Evolutionary conservation across 2,797 vertebrate species (phyloP), one percentile per base, ranked within the genome.

Genomic region (Tadarida brasiliensis): DNA sequence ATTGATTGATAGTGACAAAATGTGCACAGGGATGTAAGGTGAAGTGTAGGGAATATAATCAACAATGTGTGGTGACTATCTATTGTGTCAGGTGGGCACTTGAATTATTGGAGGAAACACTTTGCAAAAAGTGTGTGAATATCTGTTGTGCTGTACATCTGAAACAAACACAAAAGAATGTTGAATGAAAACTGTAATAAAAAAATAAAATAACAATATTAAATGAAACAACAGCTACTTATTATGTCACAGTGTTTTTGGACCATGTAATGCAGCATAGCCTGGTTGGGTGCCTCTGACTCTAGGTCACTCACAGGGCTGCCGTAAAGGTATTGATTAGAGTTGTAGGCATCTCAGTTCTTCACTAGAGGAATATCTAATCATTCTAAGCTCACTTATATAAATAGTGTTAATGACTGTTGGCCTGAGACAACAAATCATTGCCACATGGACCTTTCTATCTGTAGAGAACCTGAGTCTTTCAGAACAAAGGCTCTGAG

Each of bases 371-470:
- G 2, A 76, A 2, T 33, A 74, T 30, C 16, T 22, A 33, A 9
- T 61, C 7, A 70, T 92, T 82, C 47, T 70, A 39, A 82, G 22
- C 61, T 57, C 33, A 4, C 16, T 83, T n/a, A 51, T 11, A 17
- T 65, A 49, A 59, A n/a, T 30, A 61, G 19, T 47, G 35, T 33
- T 35, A 39, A 11, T 57, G 81, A 51, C 44, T 56, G 3, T 67
- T 85, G 61, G 28, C 24, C 39, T 35, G 59, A 83, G 24, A 80
- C 20, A 85, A 33, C n/a, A 95, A 57, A 63, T 59, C 51, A 8
- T 83, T 76, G 47, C 22, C 39, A 51, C 14, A 1, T 3, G 16
- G 44, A 6, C 19, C 19, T 57, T 76, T 78, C 54, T 30, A 20
- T 91, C 24, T 47, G 44, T 11, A 20, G 35, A 67, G 20, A 77